phyloP scores from a whole-genome alignment of 2,888 invertebrate species.

The Eupithecia insigniata region DNA sequence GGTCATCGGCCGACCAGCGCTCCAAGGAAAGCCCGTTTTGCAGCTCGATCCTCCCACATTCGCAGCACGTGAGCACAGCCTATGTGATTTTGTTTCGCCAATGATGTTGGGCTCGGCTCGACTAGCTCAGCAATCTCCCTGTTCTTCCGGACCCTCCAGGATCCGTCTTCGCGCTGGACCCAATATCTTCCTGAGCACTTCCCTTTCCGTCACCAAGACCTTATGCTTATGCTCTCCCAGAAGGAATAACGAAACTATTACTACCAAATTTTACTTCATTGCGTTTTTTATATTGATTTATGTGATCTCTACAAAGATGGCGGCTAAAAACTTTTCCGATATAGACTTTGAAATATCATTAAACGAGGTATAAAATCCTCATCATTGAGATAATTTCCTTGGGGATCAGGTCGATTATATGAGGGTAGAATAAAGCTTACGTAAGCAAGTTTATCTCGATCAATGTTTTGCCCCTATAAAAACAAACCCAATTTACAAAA shows the following conservation, averaged over 20 bases:
- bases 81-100: too few relatives aligned
- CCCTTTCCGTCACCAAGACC: too few relatives aligned
- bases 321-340: slow-evolving; percentile 3
- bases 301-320: background rate
- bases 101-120: too few relatives aligned
- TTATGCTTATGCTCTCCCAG: too few relatives aligned
- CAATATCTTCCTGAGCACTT: too few relatives aligned
- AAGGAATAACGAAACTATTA: background rate
- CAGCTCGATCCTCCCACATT: too few relatives aligned
- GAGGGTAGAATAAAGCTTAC: slow-evolving; percentile 3
- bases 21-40: too few relatives aligned
- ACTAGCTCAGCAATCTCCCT: too few relatives aligned
- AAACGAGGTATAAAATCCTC: slow-evolving; percentile 16
- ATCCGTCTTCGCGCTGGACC: too few relatives aligned
- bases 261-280: background rate
- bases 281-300: background rate
- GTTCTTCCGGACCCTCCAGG: too few relatives aligned
- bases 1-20: too few relatives aligned
- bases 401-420: slow-evolving; percentile 15
- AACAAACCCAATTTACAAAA: slow-evolving; percentile 7
- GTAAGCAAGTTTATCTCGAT: background rate
- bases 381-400: slow-evolving; percentile 29
- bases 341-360: slow-evolving; percentile 20
- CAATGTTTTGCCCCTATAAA: background rate
- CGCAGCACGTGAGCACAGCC: too few relatives aligned